These are phyloP conservation scores for Pangasius sanitwongsei DNA, from an alignment of 2,797 vertebrate species.

Conservation along the genomic window DNA sequence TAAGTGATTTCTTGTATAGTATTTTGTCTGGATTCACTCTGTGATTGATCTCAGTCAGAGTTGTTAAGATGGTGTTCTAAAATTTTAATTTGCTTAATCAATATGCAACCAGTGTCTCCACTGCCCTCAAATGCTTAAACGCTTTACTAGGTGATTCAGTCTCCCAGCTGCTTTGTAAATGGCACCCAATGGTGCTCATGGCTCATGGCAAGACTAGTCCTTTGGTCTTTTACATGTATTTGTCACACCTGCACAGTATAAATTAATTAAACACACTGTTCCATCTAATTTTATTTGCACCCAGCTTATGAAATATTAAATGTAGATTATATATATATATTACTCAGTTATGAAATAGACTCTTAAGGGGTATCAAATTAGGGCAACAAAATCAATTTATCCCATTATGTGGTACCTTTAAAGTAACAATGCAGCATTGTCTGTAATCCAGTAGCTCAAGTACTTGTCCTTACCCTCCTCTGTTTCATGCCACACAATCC, in stretches of 20 bases:
- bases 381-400: neutral
- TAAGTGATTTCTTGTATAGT: slow-evolving; percentile 44
- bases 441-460: slow-evolving; percentile 3
- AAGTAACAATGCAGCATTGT: neutral
- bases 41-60: slow-evolving; percentile 53
- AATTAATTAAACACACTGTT: neutral
- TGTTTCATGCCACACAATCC: slow-evolving; percentile 98
- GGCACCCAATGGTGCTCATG: slow-evolving; percentile 60
- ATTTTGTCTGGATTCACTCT: slow-evolving; percentile 62
- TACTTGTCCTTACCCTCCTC: slow-evolving; percentile 85
- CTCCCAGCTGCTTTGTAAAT: slow-evolving; percentile 69
- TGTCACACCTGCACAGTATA: slow-evolving; percentile 10
- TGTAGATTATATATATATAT: neutral
- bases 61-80: slow-evolving; percentile 58
- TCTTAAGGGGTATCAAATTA: neutral
- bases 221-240: slow-evolving; percentile 23
- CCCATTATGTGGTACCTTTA: neutral
- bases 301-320: neutral
- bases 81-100: slow-evolving; percentile 75
- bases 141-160: slow-evolving; percentile 60
- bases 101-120: slow-evolving; percentile 71
- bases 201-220: slow-evolving; percentile 35
- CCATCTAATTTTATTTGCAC: neutral
- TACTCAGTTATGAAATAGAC: neutral
- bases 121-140: slow-evolving; percentile 59